Evolutionary conservation across 2,797 vertebrate species (phyloP).

Genomic region (Lerista edwardsae): DNA sequence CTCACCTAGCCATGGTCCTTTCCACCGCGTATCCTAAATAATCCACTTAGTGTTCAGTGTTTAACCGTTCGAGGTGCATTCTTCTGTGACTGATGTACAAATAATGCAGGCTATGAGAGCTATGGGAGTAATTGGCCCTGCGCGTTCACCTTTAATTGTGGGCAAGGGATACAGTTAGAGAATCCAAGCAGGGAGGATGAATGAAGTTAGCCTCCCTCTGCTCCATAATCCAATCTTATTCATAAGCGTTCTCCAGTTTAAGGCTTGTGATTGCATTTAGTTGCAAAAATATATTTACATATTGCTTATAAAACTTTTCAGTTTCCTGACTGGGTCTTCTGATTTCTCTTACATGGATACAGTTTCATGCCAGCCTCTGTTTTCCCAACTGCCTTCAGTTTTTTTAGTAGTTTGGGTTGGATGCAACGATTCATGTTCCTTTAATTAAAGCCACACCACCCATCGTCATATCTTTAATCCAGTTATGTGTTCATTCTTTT

Average conservation of each 20-base stretch:
- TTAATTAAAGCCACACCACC: background rate
- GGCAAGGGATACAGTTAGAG: background rate
- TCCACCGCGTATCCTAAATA: slow-evolving; percentile 2
- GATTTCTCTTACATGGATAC: slow-evolving; percentile 5
- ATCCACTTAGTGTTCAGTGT: background rate
- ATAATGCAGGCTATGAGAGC: background rate
- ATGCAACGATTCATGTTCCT: background rate
- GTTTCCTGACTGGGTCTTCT: background rate
- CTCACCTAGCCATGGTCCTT: background rate
- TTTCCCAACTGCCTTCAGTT: background rate
- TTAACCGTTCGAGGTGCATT: slow-evolving; percentile 11
- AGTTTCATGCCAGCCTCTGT: slow-evolving; percentile 5
- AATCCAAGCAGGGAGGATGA: background rate
- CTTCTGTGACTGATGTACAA: slow-evolving; percentile 36
- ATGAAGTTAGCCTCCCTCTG: background rate
- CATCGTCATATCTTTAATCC: background rate
- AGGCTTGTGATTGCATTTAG: background rate
- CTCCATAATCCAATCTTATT: slow-evolving; percentile 14
- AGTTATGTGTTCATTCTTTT: background rate
- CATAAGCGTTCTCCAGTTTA: slow-evolving; percentile 1
- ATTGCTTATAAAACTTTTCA: slow-evolving; percentile 5
- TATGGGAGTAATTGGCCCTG: background rate
- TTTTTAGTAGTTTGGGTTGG: background rate
- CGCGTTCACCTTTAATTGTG: background rate
- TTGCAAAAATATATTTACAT: background rate